Percentiles rank a stretch among this genome's conserved stretches.
These are phyloP conservation scores for Calycopis cecrops DNA, from an alignment of 1,140 invertebrate species.

Conservation along the genomic window DNA sequence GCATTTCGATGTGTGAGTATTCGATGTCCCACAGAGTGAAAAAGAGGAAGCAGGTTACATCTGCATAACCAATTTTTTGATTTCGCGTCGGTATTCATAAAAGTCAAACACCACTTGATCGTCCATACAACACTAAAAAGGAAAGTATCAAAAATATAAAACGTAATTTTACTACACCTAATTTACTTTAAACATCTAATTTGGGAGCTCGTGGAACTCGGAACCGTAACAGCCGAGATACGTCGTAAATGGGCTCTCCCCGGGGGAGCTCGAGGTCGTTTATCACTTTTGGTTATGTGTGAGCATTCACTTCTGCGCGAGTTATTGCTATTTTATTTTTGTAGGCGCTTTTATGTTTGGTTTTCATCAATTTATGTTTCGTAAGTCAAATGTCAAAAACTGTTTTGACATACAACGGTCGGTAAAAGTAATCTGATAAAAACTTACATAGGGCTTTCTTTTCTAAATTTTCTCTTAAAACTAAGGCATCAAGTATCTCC, in stretches of 20 bases:
- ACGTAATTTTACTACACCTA: too few relatives aligned
- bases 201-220: too few relatives aligned
- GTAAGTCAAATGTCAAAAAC: slow-evolving; percentile 13
- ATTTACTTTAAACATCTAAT: too few relatives aligned
- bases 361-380: background rate
- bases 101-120: too few relatives aligned
- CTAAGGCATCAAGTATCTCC: background rate
- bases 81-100: too few relatives aligned
- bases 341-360: background rate
- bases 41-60: too few relatives aligned
- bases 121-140: too few relatives aligned
- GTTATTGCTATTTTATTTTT: slow-evolving; percentile 6
- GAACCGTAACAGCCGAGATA: too few relatives aligned
- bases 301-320: background rate
- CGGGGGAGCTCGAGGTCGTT: background rate
- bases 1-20: too few relatives aligned
- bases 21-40: too few relatives aligned
- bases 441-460: slow-evolving; percentile 21
- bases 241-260: background rate
- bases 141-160: too few relatives aligned
- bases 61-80: too few relatives aligned
- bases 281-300: slow-evolving; percentile 5
- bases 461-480: slow-evolving; percentile 18
- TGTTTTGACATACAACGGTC: background rate
- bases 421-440: background rate